A percentile compares a stretch with the other conserved stretches of the same genome.
Conservation (phyloP, 2,113 vertebrate species). For the Petrocephalus zakoni region DNA sequence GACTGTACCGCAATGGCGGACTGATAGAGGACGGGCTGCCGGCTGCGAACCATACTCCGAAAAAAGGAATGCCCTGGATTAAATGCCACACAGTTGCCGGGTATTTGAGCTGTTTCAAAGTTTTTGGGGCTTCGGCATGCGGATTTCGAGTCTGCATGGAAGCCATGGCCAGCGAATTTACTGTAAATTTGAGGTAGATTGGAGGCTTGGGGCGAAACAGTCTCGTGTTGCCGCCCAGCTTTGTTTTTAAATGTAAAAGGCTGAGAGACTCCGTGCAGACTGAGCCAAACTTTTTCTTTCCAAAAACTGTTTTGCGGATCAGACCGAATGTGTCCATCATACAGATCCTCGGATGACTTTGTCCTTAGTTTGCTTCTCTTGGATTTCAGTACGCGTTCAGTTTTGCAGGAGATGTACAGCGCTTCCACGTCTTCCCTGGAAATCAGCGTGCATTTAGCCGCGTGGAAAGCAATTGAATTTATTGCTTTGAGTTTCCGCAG, state of each 20-base stretch:
- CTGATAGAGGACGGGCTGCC: constrained; percentile 68
- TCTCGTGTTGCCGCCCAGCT: constrained; percentile 59
- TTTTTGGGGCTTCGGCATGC: constrained; percentile 75
- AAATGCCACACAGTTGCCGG: constrained; percentile 68
- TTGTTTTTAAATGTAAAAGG: constrained; percentile 73
- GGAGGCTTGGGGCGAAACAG: constrained; percentile 70
- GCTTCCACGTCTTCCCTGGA: constrained; percentile 98
- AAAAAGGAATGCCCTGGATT: constrained; percentile 72
- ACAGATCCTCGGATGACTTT: constrained; percentile 57
- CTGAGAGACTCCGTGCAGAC: constrained; percentile 77
- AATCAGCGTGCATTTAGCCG: constrained; percentile 98
- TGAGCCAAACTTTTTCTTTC: constrained; percentile 96
- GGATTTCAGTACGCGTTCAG: constrained; percentile 89
- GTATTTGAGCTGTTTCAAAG: constrained; percentile 81
- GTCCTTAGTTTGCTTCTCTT: constrained; percentile 78
- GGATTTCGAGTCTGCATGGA: constrained; percentile 64
- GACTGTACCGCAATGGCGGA: constrained; percentile 70
- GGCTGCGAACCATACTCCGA: constrained; percentile 64
- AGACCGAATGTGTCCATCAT: constrained; percentile 54
- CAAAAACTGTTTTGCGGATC: constrained; percentile 71
- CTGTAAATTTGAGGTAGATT: constrained; percentile 98
- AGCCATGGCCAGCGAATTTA: constrained; percentile 72
- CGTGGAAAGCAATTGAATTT: constrained; percentile 97
- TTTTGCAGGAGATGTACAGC: constrained; percentile 95
- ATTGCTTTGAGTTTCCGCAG: constrained; percentile 98